Evolutionary conservation across 2,113 vertebrate genomes (phyloP).

Genomic region (Cyprinodon brontotheroides): DNA sequence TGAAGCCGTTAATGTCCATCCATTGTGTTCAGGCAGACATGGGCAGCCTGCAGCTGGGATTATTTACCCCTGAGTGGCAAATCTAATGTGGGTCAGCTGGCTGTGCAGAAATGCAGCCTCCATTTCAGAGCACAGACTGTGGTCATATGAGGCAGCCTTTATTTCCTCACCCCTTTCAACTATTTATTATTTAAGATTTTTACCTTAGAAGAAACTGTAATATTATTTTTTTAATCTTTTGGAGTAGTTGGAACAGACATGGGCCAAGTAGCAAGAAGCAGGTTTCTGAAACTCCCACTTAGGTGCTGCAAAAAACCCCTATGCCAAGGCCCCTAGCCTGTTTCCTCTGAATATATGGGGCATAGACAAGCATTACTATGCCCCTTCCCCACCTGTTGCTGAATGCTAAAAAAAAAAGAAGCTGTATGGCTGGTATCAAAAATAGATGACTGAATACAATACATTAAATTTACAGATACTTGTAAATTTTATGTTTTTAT

Average conservation of each 20-base stretch:
- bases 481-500: too few relatives aligned
- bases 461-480: too few relatives aligned
- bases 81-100: constrained; percentile 54
- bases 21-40: constrained; percentile 54
- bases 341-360: too few relatives aligned
- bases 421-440: too few relatives aligned
- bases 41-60: constrained; percentile 62
- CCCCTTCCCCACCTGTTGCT: too few relatives aligned
- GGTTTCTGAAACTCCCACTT: too few relatives aligned
- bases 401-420: too few relatives aligned
- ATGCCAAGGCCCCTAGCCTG: too few relatives aligned
- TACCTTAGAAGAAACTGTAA: neutral
- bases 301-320: too few relatives aligned
- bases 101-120: constrained; percentile 1
- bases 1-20: constrained; percentile 20
- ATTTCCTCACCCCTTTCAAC: neutral
- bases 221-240: neutral
- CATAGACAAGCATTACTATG: too few relatives aligned
- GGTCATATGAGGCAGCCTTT: neutral
- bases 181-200: neutral
- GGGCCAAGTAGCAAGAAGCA: too few relatives aligned
- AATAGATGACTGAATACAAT: too few relatives aligned
- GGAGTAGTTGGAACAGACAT: neutral
- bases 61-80: constrained; percentile 60
- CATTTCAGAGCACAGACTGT: neutral